Conservation (phyloP, 2,797 vertebrate species). For the Coccyzus lansbergi region DNA sequence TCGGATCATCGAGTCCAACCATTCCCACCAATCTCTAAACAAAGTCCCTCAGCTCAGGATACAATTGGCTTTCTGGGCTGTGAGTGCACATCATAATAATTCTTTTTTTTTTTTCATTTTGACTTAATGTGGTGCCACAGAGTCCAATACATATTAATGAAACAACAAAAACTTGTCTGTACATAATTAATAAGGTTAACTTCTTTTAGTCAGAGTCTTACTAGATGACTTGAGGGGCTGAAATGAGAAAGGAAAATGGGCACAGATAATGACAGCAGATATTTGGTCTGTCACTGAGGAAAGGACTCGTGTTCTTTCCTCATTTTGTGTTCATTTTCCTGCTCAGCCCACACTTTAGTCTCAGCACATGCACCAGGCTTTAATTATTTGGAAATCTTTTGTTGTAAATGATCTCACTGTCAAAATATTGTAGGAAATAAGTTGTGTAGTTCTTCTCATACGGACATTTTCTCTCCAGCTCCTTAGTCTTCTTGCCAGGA, state of each 20-base stretch:
- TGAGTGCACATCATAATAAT: not conserved
- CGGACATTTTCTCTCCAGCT: not conserved
- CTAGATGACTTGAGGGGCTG: not conserved
- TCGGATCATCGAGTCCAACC: too few relatives aligned
- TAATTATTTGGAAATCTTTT: not conserved
- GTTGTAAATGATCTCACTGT: not conserved
- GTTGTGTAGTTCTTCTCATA: not conserved
- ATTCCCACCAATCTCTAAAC: too few relatives aligned
- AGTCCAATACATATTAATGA: not conserved
- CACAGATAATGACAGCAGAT: not conserved
- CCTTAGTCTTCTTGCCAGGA: not conserved
- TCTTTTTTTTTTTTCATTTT: not conserved
- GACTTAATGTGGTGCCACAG: not conserved
- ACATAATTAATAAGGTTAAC: slow-evolving; percentile 13
- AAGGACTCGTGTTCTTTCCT: not conserved
- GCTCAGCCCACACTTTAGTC: not conserved
- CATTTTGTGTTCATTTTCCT: not conserved
- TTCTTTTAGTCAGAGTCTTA: not conserved
- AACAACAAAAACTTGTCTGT: not conserved
- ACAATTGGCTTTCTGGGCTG: too few relatives aligned
- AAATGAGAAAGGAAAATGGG: not conserved
- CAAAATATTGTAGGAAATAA: not conserved
- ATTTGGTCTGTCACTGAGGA: not conserved
- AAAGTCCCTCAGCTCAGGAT: too few relatives aligned
- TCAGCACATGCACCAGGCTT: not conserved